Percentiles rank a stretch among this genome's conserved stretches.
phyloP scores from a whole-genome alignment of 2,888 invertebrate species.

The Cabera pusaria region DNA sequence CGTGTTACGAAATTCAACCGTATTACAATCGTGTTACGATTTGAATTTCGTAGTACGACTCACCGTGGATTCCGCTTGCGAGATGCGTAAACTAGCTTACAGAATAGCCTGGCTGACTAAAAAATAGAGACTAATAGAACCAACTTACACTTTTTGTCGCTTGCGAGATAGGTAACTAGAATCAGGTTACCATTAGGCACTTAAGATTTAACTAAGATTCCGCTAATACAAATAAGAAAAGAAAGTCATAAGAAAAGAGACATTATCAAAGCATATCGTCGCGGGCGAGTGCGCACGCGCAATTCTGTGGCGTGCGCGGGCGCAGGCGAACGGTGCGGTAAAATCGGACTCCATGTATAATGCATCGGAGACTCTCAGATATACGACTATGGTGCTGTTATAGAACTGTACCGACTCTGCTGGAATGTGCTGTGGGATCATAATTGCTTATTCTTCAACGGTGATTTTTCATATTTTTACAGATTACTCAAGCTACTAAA shows the following conservation, averaged over 20 bases:
- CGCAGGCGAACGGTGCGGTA: constrained; percentile 42
- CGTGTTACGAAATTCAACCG: too few species aligned
- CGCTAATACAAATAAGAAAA: constrained; percentile 42
- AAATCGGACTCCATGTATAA: constrained; percentile 65
- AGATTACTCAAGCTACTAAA: too few species aligned
- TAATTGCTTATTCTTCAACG: constrained; percentile 6
- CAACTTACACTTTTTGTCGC: too few species aligned
- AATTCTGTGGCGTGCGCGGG: constrained; percentile 60
- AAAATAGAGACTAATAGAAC: too few species aligned
- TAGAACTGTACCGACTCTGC: constrained; percentile 41
- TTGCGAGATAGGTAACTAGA: too few species aligned
- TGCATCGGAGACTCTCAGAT: constrained; percentile 47
- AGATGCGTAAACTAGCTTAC: too few species aligned
- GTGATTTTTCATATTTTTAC: too few species aligned
- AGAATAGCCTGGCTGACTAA: too few species aligned
- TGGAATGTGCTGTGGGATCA: constrained; percentile 24
- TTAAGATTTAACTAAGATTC: constrained; percentile 9
- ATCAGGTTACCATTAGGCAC: constrained; percentile 2
- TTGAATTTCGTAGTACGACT: too few species aligned
- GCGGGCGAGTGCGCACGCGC: constrained; percentile 57
- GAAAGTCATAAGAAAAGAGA: constrained; percentile 63
- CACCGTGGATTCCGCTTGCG: too few species aligned
- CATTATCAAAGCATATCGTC: constrained; percentile 57
- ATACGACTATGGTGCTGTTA: constrained; percentile 38
- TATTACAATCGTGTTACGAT: too few species aligned